Conservation (phyloP, 2,113 vertebrate genomes). For the Gorsachius goisagi region DNA sequence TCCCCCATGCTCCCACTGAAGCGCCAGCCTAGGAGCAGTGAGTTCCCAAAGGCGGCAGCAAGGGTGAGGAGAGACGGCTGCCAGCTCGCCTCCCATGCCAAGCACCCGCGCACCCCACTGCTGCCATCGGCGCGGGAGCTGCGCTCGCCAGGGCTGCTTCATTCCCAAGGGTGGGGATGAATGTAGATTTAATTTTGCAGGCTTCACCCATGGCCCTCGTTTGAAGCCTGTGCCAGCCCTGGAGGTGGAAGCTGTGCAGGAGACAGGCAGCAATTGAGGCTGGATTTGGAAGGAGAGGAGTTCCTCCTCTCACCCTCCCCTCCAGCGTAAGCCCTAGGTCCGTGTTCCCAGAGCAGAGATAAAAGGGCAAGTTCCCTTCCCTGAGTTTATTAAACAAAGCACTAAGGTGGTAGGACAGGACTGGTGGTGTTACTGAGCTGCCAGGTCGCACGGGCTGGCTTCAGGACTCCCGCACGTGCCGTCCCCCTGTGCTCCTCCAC, state of each 20-base stretch:
- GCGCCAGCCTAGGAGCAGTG: neutral
- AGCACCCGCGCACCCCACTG: neutral
- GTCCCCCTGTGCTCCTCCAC: neutral
- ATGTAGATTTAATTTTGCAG: neutral
- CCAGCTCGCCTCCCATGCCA: neutral
- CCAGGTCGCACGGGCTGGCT: neutral
- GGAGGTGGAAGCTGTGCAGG: neutral
- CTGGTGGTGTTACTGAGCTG: neutral
- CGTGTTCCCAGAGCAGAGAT: neutral
- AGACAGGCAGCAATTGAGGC: neutral
- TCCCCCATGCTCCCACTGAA: neutral
- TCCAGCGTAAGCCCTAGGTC: neutral
- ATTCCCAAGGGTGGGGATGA: neutral
- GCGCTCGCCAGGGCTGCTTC: neutral
- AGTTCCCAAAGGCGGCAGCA: neutral
- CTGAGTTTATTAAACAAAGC: neutral
- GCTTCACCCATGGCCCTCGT: neutral
- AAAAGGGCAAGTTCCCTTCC: neutral
- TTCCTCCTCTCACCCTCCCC: neutral
- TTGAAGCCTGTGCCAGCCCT: neutral
- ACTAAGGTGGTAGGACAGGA: neutral
- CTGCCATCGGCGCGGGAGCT: neutral
- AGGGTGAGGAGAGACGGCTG: neutral
- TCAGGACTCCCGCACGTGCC: rapidly evolving
- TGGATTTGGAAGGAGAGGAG: neutral